Evolutionary conservation across 2,113 vertebrate genomes (phyloP).

Genomic region (Cacatua alba): DNA sequence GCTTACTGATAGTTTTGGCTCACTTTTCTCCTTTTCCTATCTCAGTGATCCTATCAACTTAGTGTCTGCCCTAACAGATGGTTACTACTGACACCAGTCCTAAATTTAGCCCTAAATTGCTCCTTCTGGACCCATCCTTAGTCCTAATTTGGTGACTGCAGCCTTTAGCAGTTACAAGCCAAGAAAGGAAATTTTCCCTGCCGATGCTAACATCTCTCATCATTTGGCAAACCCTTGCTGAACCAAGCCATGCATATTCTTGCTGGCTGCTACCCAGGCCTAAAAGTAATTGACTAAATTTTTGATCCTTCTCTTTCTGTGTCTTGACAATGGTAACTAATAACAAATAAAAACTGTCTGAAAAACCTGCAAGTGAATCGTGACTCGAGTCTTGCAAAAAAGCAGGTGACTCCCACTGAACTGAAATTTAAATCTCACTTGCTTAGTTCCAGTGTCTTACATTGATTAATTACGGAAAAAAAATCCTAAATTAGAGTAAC

Average conservation of each 20-base stretch:
- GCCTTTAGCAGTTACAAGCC: neutral
- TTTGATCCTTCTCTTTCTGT: constrained; percentile 15
- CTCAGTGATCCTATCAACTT: neutral
- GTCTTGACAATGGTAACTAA: constrained; percentile 54
- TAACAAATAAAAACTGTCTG: constrained; percentile 6
- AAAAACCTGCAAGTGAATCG: neutral
- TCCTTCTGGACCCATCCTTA: constrained; percentile 6
- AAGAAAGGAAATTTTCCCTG: constrained; percentile 55
- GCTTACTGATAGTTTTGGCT: neutral
- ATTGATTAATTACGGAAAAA: neutral
- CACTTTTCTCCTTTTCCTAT: neutral
- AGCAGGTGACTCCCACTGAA: neutral
- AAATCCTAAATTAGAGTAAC: neutral
- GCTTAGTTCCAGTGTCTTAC: neutral
- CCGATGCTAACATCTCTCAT: neutral
- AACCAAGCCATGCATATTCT: neutral
- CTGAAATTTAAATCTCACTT: neutral
- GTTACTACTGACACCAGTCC: neutral
- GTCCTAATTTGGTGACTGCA: constrained; percentile 42
- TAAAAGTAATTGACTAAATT: neutral
- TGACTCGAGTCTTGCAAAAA: neutral
- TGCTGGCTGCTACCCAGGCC: constrained; percentile 20
- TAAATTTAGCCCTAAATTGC: constrained; percentile 33
- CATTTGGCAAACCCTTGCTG: neutral
- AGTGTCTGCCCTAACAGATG: neutral